Conservation (phyloP, 2,888 invertebrate species). For the Achlya flavicornis region DNA sequence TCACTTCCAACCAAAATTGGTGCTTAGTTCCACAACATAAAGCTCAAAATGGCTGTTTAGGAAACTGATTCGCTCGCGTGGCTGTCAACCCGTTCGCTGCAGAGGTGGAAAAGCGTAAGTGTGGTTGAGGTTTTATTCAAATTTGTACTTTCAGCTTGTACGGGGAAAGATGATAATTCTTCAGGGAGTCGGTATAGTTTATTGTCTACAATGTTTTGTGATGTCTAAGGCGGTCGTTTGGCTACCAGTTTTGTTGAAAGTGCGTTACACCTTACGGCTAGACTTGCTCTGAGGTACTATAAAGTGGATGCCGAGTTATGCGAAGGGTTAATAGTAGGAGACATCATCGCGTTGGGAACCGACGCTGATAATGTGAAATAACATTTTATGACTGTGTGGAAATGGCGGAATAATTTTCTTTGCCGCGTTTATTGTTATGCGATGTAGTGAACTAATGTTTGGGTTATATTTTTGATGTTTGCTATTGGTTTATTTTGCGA, state of each 20-base stretch:
- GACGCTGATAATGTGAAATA: not conserved
- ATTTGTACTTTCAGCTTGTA: constrained; percentile 27
- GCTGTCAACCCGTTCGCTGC: constrained; percentile 37
- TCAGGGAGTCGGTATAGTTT: constrained; percentile 36
- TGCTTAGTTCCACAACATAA: constrained; percentile 44
- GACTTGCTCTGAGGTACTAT: constrained; percentile 29
- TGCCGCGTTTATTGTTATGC: not conserved
- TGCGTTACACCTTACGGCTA: constrained; percentile 51
- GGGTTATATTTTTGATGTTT: not conserved
- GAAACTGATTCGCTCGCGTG: constrained; percentile 47
- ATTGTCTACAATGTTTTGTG: constrained; percentile 52
- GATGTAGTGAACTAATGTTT: not conserved
- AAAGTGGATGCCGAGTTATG: constrained; percentile 34
- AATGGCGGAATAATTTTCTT: constrained; percentile 3
- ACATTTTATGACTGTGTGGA: constrained; percentile 8
- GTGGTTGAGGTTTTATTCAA: constrained; percentile 20
- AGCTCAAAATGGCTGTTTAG: constrained; percentile 46
- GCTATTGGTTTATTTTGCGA: not conserved
- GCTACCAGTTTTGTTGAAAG: constrained; percentile 55
- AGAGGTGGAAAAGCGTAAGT: constrained; percentile 32
- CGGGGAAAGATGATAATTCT: constrained; percentile 29
- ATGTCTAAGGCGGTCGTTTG: constrained; percentile 50
- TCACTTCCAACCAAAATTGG: constrained; percentile 49
- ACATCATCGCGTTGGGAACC: constrained; percentile 16
- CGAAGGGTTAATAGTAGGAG: constrained; percentile 20